Evolutionary conservation across 2,888 invertebrate genomes (phyloP), one percentile per base, ranked within the genome.

Genomic region (Phortica okadai): DNA sequence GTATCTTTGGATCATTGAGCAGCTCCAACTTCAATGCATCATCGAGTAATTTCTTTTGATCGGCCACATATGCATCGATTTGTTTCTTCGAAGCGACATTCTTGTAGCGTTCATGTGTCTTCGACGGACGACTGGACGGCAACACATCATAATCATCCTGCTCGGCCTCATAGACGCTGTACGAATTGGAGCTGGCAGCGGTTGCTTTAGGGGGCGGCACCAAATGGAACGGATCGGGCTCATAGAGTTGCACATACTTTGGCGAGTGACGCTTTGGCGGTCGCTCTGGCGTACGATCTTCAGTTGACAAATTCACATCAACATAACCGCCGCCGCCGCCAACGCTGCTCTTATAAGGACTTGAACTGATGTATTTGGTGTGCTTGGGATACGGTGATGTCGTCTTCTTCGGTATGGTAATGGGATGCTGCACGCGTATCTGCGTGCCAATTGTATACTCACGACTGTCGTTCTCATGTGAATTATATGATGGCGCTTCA

Each of bases 371-470:
- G 44, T 89, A 88, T 16, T 90, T 89, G 45, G 83, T 5, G 16
- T 83, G 84, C 45, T 89, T 89, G 6, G 81, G 33, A 67, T 86
- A 76, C 5, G 79, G 78, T 10, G 84, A 25, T 4, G 78, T 76
- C 6, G 77, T 25, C 66, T 90, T 90, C 64, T 90, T 90, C 16
- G 90, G 88, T 33, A 82, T 80, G 2, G 86, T 83, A 11, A 89
- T 85, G 11, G 90, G 90, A 83, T 90, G 90, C 50, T 88, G 90
- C 0, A 90, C 90, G 1, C 89, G 84, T 58, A 90, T 90, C 67
- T 90, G 90, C 0, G 90, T 90, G 67, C 91, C 90, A 64, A 90
- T 90, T 1, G 90, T 87, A 50, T 88, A 90, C 74, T 90, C 90
- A 14, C 84, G 86, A 54, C 90, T 90, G 56, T 90, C 91, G 76